Percentiles rank a stretch among this genome's conserved stretches.
Conservation (phyloP, 1,140 invertebrate genomes). For the Drosophila mojavensis region DNA sequence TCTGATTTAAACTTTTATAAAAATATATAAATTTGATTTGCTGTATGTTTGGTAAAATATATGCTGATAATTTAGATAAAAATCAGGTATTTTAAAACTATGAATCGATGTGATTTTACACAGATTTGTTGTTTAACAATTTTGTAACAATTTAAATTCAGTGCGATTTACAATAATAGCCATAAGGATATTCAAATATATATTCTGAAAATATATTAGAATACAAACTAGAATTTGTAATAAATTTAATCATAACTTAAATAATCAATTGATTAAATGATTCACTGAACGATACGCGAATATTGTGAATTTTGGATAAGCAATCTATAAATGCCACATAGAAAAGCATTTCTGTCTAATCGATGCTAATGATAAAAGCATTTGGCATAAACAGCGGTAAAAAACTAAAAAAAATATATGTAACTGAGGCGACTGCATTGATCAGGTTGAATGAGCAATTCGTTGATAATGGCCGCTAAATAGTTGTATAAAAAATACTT, state of each 20-base stretch:
- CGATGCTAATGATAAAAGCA: neutral
- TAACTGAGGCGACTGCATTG: neutral
- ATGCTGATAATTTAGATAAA: no score
- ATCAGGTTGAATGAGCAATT: neutral
- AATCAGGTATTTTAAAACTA: no score
- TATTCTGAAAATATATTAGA: neutral
- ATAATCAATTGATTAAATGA: neutral
- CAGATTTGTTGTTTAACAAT: no score
- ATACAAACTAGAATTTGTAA: conserved; percentile 3
- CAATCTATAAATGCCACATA: no score
- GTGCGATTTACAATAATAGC: no score
- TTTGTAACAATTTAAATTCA: no score
- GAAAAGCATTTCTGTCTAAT: no score
- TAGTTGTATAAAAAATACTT: conserved; percentile 6
- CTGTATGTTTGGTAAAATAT: no score
- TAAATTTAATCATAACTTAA: neutral
- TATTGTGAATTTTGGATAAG: no score
- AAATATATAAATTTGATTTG: no score
- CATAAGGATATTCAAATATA: neutral
- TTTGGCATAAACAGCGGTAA: neutral
- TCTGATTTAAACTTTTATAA: no score
- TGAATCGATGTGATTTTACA: no score
- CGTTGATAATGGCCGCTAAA: neutral
- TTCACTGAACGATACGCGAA: neutral
- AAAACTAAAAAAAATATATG: neutral